Percentiles rank a stretch among this genome's conserved stretches.
Conservation (phyloP, 2,888 invertebrate genomes). For the Ferdinandea cuprea region DNA sequence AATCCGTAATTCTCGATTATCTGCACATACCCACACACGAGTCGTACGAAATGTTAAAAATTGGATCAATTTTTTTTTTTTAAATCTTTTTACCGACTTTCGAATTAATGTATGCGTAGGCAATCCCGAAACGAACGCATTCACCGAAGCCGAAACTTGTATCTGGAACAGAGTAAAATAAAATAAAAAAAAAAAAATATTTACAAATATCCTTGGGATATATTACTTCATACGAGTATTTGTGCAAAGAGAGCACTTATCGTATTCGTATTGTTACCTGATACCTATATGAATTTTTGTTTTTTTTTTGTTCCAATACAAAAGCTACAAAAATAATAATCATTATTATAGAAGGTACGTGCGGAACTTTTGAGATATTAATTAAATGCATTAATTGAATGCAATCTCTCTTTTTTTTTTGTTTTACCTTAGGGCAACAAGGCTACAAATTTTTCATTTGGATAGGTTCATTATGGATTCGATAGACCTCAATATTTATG, state of each 20-base stretch:
- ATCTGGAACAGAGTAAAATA: constrained; percentile 52
- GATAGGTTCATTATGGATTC: constrained; percentile 61
- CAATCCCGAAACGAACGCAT: constrained; percentile 67
- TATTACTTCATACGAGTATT: background rate
- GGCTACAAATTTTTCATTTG: constrained; percentile 70
- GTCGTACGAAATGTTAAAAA: constrained; percentile 33
- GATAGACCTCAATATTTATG: constrained; percentile 16
- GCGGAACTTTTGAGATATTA: constrained; percentile 69
- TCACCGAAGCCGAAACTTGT: constrained; percentile 63
- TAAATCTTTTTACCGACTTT: constrained; percentile 53
- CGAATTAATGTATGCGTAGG: constrained; percentile 72
- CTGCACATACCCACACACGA: constrained; percentile 67
- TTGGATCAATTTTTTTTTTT: constrained; percentile 45
- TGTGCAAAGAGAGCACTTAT: background rate
- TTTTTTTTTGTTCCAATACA: constrained; percentile 5
- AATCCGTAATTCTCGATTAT: constrained; percentile 70
- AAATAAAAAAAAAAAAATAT: background rate
- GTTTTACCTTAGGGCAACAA: constrained; percentile 54
- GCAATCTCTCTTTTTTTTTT: constrained; percentile 69
- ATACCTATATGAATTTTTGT: too few species aligned
- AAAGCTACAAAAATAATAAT: constrained; percentile 17
- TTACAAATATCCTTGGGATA: constrained; percentile 63
- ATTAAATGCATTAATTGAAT: constrained; percentile 73
- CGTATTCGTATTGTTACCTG: constrained; percentile 5
- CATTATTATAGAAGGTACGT: constrained; percentile 11